Evolutionary conservation across 2,888 invertebrate genomes (phyloP), one percentile per base, ranked within the genome.

Genomic region (Acronicta aceris): DNA sequence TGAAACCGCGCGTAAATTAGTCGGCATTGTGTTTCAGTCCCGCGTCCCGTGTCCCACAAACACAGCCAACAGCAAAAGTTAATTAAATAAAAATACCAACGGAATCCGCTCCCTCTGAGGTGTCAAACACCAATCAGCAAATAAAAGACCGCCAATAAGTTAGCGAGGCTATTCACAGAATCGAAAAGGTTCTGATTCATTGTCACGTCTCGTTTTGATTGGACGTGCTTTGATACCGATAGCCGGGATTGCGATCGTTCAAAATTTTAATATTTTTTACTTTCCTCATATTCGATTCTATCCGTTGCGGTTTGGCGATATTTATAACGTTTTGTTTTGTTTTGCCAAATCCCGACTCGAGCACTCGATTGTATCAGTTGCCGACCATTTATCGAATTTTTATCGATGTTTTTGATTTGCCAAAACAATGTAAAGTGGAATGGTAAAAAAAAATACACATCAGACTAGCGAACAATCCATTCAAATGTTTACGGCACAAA

Each of bases 221-320:
- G 94, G 91, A 94, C 94, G 94, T 94, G 94, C 94, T 92, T 90
- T 92, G 94, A 90, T 91, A 93, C 83, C 89, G 94, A 93, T 94
- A 93, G 89, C 89, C 78, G 82, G 93, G 94, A 93, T 94, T 92
- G 90, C 84, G 85, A 87, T 87, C 87, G 89, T 85, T 91, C 82
- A 79, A 91, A 89, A 89, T 91, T 93, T 93, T 88, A 89, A 93
- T 92, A 86, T 90, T 89, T 92, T 90, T 88, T 82, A 83, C 89
- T 88, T 86, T 73, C 81, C 87, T 89, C 87, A 90, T 93, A 92
- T 91, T 92, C 87, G 85, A 89, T 91, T 91, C 89, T 87, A 87
- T 89, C 86, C 85, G 84, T 69, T 88, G 91, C 85, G 91, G 92
- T 90, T 89, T 89, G 75, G 82, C 81, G 88, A 89, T 90, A 88